A percentile compares a stretch with the other conserved stretches of the same genome.
Conservation (phyloP, 2,888 invertebrate species). For the Druceiella hillmani region DNA sequence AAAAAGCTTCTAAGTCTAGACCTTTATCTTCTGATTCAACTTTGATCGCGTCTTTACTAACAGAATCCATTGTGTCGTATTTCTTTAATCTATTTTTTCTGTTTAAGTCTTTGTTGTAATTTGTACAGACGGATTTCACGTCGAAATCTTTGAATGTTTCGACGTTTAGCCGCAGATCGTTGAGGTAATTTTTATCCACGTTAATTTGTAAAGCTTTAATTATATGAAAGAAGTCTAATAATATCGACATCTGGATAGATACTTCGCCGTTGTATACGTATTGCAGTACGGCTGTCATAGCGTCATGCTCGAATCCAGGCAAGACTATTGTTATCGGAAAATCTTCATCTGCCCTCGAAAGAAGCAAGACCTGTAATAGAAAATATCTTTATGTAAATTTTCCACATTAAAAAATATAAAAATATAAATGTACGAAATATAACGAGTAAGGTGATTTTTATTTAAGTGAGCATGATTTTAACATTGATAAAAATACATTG, state of each 20-base stretch:
- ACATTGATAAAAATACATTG: constrained; percentile 14
- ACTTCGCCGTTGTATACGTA: constrained; percentile 66
- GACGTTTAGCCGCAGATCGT: constrained; percentile 26
- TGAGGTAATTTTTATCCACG: constrained; percentile 32
- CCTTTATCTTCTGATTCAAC: background rate
- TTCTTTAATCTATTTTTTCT: background rate
- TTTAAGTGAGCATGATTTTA: background rate
- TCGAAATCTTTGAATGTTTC: constrained; percentile 18
- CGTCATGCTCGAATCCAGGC: constrained; percentile 57
- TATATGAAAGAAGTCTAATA: constrained; percentile 55
- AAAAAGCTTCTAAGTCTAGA: constrained; percentile 15
- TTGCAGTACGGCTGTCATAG: constrained; percentile 58
- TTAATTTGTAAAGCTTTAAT: constrained; percentile 44
- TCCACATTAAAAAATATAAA: constrained; percentile 26
- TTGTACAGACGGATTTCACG: constrained; percentile 2
- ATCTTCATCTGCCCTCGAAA: constrained; percentile 36
- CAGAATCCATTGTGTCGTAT: too few species aligned
- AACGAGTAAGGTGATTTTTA: background rate
- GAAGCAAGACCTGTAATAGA: constrained; percentile 32
- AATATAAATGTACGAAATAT: constrained; percentile 17
- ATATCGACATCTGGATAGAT: constrained; percentile 49
- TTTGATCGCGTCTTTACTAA: too few species aligned
- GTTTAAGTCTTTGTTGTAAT: constrained; percentile 2
- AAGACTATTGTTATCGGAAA: constrained; percentile 59
- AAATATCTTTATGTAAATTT: too few species aligned